These are phyloP conservation scores for Noctuana brunneofusca DNA, from an alignment of 2,888 invertebrate genomes.

Conservation along the genomic window DNA sequence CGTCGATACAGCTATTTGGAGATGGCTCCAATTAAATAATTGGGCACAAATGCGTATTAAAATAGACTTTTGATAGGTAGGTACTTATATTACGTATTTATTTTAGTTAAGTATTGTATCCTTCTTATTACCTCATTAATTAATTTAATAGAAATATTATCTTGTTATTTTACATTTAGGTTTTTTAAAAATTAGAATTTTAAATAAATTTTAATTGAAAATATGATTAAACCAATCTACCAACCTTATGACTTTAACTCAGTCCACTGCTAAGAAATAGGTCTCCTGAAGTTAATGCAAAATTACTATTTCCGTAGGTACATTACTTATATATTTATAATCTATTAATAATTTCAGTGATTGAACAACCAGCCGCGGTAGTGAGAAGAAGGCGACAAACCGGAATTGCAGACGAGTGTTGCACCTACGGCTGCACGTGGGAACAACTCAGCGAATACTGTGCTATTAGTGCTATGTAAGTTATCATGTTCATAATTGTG, in stretches of 20 bases:
- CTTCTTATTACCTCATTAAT: too few relatives aligned
- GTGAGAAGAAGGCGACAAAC: slow-evolving; percentile 63
- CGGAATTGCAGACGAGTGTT: slow-evolving; percentile 76
- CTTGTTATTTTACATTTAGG: too few relatives aligned
- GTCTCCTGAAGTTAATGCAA: too few relatives aligned
- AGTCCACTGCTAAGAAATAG: too few relatives aligned
- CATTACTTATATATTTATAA: not conserved
- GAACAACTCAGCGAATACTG: slow-evolving; percentile 72
- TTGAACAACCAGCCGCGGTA: slow-evolving; percentile 65
- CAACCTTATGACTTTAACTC: too few relatives aligned
- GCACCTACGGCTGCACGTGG: slow-evolving; percentile 69
- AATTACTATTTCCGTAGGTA: too few relatives aligned
- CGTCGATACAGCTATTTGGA: slow-evolving; percentile 1
- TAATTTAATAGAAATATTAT: too few relatives aligned
- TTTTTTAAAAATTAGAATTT: too few relatives aligned
- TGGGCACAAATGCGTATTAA: not conserved
- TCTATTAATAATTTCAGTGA: slow-evolving; percentile 49
- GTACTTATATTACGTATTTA: too few relatives aligned
- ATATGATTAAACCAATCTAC: too few relatives aligned
- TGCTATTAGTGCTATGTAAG: slow-evolving; percentile 68
- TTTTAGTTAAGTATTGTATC: too few relatives aligned
- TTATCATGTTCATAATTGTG: not conserved
- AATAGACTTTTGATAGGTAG: not conserved
- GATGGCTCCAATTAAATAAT: not conserved
- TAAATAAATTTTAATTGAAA: too few relatives aligned